Evolutionary conservation across 1,140 invertebrate genomes (phyloP), one percentile per base, ranked within the genome.

Genomic region (Drosophila triauraria): DNA sequence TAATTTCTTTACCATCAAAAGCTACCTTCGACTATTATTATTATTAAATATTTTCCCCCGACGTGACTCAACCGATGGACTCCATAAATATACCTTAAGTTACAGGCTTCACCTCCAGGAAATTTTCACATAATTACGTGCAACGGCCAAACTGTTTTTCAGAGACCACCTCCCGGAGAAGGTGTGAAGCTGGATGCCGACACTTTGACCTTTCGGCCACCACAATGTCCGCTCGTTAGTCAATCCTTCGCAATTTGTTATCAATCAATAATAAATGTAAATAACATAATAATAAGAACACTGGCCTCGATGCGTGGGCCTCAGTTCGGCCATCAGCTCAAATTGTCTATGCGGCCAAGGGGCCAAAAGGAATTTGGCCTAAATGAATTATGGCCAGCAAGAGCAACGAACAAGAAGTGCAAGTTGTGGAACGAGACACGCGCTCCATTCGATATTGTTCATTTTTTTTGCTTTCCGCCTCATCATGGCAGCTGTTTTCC

Each of bases 211-310:
- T 88, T 84, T 90, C 42, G 65, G 74, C 80, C 80, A 88, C 80
- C 85, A 88, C 85, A 88, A 88, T 88, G 67, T 84, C 38, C 72
- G 74, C 85, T 88, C 84, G 81, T 88, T 88, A 90, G 84, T 88
- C 85, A 84, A 78, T 88, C 78, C 43, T 81, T 25, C 61, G 85
- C 84, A 88, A 88, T 88, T 88, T 88, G 74, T 72, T 88, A 76
- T 63, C 77, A 90, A 88, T 90, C 85, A 88, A 88, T 90, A 88
- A 90, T 88, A 84, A 90, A 84, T 90, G 84, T 88, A 88, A 90
- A 88, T 88, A 90, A 81, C 85, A 85, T 88, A 90, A 88, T 84
- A 84, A 65, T 78, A 43, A 38, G 42, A 63, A 59, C 64, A 70
- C 69, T 38, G 59, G 48, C 48, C 48, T 47, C 15, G 35, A 53